Base-by-base conservation (phyloP, 2,888 invertebrate species). In the Pelosia muscerda region DNA sequence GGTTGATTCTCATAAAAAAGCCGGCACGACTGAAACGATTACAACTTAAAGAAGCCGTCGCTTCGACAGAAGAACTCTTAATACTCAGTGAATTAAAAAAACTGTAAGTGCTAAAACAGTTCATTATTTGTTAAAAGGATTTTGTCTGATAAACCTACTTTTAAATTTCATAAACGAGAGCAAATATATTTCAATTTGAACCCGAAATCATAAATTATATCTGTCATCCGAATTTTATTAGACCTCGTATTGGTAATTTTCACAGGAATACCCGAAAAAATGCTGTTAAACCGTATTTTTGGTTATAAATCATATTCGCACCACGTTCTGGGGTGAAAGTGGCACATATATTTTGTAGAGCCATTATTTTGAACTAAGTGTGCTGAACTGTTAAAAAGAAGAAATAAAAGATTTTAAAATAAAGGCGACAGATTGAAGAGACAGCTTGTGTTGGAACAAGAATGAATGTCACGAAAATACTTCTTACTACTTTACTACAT, bases 331-430 rank as follows among this genome's bases (percentile, higher is more conserved):
- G 72, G 76, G 72, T 75, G 72, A 72, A 69, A 71, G 71, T 59
- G 63, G 60, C 65, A 65, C 72, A 73, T 79, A 79, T 81, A 81
- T 81, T 81, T 81, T 64, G 64, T 72, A 2, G 23, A 64, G 58
- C 73, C 79, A 78, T 81, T 81, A 79, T 79, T 79, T 54, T 63
- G 61, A 71, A 68, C 68, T 49, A 64, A 77, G 72, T 73, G 73
- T 69, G 73, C 74, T 68, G 73, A 79, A 68, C 68, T 69, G 73
- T 77, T 70, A 67, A 72, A 72, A 75, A 64, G 63, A 63, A 73
- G 72, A 78, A 76, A 73, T 69, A 76, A 60, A 70, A 69, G 55
- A 57, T 63, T 71, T 69, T 38, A 53, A 28, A 72, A 67, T 54
- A 65, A 62, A 60, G 66, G 57, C 55, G 64, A 60, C 72, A 75